These are phyloP conservation scores for Matsumurasca onukii DNA, from an alignment of 1,140 invertebrate genomes.

Conservation along the genomic window DNA sequence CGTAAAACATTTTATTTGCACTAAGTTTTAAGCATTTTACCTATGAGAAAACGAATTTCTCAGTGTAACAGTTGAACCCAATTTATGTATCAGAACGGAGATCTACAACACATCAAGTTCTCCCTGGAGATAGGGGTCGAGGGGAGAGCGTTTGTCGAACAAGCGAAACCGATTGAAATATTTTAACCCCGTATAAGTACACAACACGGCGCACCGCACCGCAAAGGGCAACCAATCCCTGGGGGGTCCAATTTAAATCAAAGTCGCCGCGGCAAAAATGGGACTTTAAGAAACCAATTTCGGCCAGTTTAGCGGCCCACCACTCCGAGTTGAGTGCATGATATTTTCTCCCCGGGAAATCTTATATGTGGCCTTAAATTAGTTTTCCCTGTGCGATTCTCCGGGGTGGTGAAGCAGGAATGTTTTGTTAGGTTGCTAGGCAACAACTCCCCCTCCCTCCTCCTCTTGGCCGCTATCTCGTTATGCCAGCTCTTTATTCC, in stretches of 20 bases:
- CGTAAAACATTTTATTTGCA: too few species aligned
- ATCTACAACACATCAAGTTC: conserved; percentile 13
- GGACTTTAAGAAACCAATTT: conserved; percentile 32
- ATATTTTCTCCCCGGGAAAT: conserved; percentile 31
- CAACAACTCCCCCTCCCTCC: neutral
- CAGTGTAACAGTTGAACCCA: too few species aligned
- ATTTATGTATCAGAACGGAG: neutral
- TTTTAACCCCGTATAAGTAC: conserved; percentile 18
- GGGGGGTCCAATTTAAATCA: conserved; percentile 28
- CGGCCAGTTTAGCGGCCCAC: conserved; percentile 8
- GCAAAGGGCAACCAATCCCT: conserved; percentile 5
- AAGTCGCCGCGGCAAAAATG: conserved; percentile 23
- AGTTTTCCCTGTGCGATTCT: conserved; percentile 25
- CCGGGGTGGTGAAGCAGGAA: conserved; percentile 8
- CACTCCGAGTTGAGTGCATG: conserved; percentile 23
- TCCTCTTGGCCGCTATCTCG: conserved; percentile 1
- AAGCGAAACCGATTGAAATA: conserved; percentile 23
- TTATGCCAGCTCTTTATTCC: conserved; percentile 28
- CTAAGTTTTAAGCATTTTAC: too few species aligned
- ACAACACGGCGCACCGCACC: too few species aligned
- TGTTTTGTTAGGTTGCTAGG: conserved; percentile 3
- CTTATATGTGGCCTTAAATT: conserved; percentile 26
- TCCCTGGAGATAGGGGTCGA: neutral
- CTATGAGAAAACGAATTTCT: too few species aligned
- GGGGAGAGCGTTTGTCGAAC: neutral